A percentile compares a stretch with the other conserved stretches of the same genome.
Evolutionary conservation across 2,797 vertebrate genomes (phyloP).

Genomic region (Molossus molossus): DNA sequence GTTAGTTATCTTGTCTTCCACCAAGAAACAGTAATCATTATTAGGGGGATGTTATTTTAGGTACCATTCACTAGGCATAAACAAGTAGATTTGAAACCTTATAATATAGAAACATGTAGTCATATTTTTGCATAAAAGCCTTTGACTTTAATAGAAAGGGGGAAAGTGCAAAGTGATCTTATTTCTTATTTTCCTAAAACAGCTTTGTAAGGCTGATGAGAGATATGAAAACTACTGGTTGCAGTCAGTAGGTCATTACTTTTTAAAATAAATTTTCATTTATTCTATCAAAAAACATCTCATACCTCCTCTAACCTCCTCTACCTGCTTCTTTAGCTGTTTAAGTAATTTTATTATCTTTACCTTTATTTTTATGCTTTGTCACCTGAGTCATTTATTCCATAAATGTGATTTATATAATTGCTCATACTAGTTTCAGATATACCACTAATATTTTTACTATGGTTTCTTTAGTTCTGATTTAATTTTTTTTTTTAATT

Average conservation of each 20-base stretch:
- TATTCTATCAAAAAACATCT: neutral
- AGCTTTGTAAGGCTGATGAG: neutral
- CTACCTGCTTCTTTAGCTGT: neutral
- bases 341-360: constrained; percentile 44
- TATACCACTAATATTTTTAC: neutral
- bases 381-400: neutral
- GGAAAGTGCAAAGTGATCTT: neutral
- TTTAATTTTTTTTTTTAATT: constrained; percentile 17
- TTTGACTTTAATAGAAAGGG: constrained; percentile 33
- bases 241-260: neutral
- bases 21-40: neutral
- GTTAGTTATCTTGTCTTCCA: neutral
- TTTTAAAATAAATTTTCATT: neutral
- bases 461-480: neutral
- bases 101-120: neutral
- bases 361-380: constrained; percentile 53
- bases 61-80: neutral
- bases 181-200: constrained; percentile 22
- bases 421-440: constrained; percentile 39
- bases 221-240: neutral
- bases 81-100: neutral
- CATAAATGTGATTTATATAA: constrained; percentile 23
- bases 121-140: constrained; percentile 38
- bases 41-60: neutral
- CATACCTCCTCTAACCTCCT: neutral